phyloP scores from a whole-genome alignment of 2,113 vertebrate species.

The Chlorodrepanis virens region DNA sequence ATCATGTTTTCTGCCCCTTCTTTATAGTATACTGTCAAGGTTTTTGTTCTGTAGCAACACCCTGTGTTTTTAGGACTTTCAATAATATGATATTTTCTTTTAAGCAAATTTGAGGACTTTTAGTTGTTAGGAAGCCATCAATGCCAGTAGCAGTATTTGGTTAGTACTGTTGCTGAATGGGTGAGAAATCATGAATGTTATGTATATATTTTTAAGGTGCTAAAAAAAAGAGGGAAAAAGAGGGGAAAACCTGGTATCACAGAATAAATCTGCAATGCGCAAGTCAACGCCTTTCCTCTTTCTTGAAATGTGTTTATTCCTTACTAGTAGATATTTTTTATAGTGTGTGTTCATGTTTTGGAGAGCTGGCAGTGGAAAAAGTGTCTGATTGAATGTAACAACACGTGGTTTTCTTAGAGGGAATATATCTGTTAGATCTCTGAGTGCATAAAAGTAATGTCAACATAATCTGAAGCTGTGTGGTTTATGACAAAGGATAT shows the following conservation, averaged over 20 bases:
- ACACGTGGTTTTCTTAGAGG: background rate
- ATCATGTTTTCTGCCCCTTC: background rate
- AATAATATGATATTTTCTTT: background rate
- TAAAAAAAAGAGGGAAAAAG: background rate
- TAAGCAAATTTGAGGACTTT: background rate
- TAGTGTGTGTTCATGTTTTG: background rate
- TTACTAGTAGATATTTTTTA: background rate
- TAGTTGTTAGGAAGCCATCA: background rate
- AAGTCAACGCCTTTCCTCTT: background rate
- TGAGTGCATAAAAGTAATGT: background rate
- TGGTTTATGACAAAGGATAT: background rate
- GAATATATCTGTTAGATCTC: background rate
- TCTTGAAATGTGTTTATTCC: background rate
- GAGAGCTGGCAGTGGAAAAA: background rate
- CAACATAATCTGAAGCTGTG: background rate
- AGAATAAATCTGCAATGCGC: background rate
- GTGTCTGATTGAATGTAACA: background rate
- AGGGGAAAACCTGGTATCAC: fast-evolving
- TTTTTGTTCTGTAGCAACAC: background rate
- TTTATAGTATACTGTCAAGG: background rate
- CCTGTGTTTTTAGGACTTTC: background rate
- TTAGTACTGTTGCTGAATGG: background rate
- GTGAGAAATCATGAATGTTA: background rate
- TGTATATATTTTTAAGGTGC: background rate
- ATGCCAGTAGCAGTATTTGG: background rate